Evolutionary conservation across 2,888 invertebrate genomes (phyloP).

Genomic region (Trichacis sp.): DNA sequence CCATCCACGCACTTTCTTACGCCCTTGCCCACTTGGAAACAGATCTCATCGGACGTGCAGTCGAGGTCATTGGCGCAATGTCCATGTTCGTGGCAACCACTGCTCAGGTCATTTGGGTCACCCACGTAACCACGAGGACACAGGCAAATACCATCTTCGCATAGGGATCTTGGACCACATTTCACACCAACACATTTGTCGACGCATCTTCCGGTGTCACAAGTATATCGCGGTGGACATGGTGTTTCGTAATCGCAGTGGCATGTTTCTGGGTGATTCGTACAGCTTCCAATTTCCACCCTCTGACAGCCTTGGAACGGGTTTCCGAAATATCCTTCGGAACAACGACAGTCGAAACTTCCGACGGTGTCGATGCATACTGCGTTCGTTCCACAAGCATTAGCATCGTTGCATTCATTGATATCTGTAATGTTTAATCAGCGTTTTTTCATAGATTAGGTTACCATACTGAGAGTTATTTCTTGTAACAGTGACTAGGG

Average conservation of each 20-base stretch:
- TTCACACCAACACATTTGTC: conserved; percentile 81
- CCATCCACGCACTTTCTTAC: conserved; percentile 87
- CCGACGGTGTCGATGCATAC: conserved; percentile 92
- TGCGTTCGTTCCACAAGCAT: conserved; percentile 86
- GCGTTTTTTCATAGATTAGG: too few species aligned
- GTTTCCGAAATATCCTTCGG: conserved; percentile 86
- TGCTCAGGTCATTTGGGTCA: conserved; percentile 77
- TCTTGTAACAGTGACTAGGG: too few species aligned
- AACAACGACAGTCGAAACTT: conserved; percentile 90
- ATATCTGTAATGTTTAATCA: too few species aligned
- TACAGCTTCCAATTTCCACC: conserved; percentile 78
- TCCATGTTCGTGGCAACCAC: conserved; percentile 80
- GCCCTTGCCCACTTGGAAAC: conserved; percentile 85
- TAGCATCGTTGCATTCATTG: conserved; percentile 84
- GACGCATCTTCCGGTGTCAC: conserved; percentile 80
- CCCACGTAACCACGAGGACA: conserved; percentile 85
- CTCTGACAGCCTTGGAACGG: conserved; percentile 84
- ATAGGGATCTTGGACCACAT: conserved; percentile 86
- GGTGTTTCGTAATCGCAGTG: conserved; percentile 78
- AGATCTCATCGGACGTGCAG: conserved; percentile 87
- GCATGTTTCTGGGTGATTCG: conserved; percentile 76
- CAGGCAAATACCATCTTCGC: conserved; percentile 82
- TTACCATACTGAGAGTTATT: too few species aligned
- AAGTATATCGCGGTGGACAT: conserved; percentile 83
- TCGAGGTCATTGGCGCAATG: conserved; percentile 86